Evolutionary conservation across 2,888 invertebrate species (phyloP).

Genomic region (Meliscaeva auricollis): DNA sequence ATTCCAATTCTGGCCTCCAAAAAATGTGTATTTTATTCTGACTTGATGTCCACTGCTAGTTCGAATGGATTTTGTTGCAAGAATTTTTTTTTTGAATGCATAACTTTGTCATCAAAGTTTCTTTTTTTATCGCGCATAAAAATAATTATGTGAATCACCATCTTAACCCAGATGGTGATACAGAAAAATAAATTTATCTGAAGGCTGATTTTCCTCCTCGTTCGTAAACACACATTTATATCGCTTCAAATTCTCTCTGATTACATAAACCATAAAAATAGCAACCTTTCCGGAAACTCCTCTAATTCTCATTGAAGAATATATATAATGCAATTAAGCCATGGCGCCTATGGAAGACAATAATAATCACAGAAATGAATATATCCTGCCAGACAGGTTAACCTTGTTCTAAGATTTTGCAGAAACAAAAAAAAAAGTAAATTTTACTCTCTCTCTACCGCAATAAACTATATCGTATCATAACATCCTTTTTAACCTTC

Average conservation of each 20-base stretch:
- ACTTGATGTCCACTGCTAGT: not conserved
- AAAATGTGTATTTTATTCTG: too few relatives aligned
- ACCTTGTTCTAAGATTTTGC: conserved; percentile 34
- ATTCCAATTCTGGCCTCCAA: too few relatives aligned
- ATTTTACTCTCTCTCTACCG: conserved; percentile 8
- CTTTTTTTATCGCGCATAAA: too few relatives aligned
- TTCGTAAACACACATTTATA: not conserved
- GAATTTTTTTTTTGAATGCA: not conserved
- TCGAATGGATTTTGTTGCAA: not conserved
- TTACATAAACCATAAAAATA: conserved; percentile 30
- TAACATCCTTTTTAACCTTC: conserved; percentile 40
- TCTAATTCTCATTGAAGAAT: conserved; percentile 1
- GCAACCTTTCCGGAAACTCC: conserved; percentile 25
- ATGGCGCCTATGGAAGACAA: conserved; percentile 45
- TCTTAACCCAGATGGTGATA: conserved; percentile 2
- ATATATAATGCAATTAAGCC: conserved; percentile 16
- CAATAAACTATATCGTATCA: conserved; percentile 68
- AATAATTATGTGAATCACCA: not conserved
- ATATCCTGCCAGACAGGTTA: conserved; percentile 64
- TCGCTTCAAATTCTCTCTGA: not conserved
- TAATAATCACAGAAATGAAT: conserved; percentile 61
- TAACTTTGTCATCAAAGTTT: too few relatives aligned
- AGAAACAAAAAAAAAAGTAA: conserved; percentile 5
- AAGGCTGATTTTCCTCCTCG: not conserved
- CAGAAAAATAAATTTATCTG: not conserved